Evolutionary conservation across 2,113 vertebrate genomes (phyloP), one percentile per base, ranked within the genome.

Genomic region (Heterotis niloticus): DNA sequence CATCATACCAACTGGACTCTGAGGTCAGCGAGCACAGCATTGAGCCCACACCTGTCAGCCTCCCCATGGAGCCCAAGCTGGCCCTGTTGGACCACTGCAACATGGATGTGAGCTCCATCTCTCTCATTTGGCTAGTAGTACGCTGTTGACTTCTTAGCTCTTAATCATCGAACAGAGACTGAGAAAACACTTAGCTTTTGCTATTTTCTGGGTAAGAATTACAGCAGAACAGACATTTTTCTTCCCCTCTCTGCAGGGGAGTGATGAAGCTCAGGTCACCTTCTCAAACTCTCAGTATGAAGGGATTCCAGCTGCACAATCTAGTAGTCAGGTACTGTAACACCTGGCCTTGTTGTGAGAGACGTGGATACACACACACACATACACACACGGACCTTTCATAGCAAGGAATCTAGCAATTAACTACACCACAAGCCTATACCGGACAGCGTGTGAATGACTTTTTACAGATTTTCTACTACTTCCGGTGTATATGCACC

Each of bases 271-370:
- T 1, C 85, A 82, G 64, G n/a, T 82, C 18, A 79, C 73, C 4
- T 80, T 83, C 67, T 85, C 87, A 77, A 83, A 86, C 51, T 84
- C 89, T 52, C 85, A 87, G 3, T 91, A 89, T 73, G 91, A 92
- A 64, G 89, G 90, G 84, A 91, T 82, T 10, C 76, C 84, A 13
- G 80, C 82, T 24, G 28, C 82, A 14, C 75, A 81, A 80, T 84
- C 87, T 90, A 10, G n/a, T 26, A 64, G 29, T 34, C 26, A 76
- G 75, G 57, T 76, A 76, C 12, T 64, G 23, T 18, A 54, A 10
- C 72, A 29, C 56, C 16, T 59, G 34, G 26, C 14, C 54, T 74
- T 20, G 17, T 26, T 28, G 14, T 54, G 57, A 13, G 23, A 24
- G 12, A n/a, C 24, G 17, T 28, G 52, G 72, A 74, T 74, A 28